These are phyloP conservation scores for Coryphaenoides rupestris DNA, from an alignment of 2,113 vertebrate genomes.

Conservation along the genomic window DNA sequence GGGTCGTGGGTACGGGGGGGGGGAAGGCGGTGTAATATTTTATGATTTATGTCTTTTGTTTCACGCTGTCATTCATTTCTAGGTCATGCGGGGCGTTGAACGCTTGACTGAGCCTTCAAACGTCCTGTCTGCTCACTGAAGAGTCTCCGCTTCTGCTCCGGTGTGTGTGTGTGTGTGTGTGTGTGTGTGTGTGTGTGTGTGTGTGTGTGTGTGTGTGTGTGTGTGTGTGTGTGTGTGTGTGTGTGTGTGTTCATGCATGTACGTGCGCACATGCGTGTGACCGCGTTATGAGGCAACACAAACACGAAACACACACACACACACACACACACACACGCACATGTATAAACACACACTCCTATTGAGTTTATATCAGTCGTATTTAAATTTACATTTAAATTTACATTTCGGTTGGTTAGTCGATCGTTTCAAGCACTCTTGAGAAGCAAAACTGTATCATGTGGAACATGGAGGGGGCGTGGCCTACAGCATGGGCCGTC, in stretches of 20 bases:
- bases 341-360: too few relatives aligned
- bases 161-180: conserved; percentile 7
- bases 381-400: too few relatives aligned
- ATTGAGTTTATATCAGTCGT: too few relatives aligned
- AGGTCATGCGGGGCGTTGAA: conserved; percentile 56
- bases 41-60: conserved; percentile 33
- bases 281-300: too few relatives aligned
- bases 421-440: too few relatives aligned
- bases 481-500: too few relatives aligned
- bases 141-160: conserved; percentile 28
- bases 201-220: conserved; percentile 4
- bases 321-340: too few relatives aligned
- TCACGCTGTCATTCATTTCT: conserved; percentile 55
- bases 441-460: too few relatives aligned
- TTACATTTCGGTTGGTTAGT: too few relatives aligned
- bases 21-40: conserved; percentile 9
- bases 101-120: conserved; percentile 56
- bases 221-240: conserved; percentile 4
- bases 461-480: too few relatives aligned
- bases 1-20: neutral
- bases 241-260: conserved; percentile 8
- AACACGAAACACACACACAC: too few relatives aligned
- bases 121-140: conserved; percentile 37
- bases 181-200: conserved; percentile 3
- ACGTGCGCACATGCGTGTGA: conserved; percentile 1